A percentile compares a stretch with the other conserved stretches of the same genome.
Conservation (phyloP, 2,113 vertebrate genomes). For the Procavia capensis region DNA sequence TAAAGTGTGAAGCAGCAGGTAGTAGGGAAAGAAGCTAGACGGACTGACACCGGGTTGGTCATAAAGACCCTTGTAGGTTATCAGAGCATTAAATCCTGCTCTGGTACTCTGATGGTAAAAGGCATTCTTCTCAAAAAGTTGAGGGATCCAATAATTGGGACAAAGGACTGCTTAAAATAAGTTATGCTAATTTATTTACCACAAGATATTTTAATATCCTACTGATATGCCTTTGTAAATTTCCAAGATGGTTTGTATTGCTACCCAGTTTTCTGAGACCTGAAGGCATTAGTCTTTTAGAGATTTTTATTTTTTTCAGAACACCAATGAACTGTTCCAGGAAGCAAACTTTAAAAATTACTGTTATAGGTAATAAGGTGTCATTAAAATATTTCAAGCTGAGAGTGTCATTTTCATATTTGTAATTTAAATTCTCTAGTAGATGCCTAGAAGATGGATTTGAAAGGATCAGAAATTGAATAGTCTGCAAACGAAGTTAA, state of each 20-base stretch:
- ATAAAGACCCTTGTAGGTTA: not conserved
- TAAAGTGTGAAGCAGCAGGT: not conserved
- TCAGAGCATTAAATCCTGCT: not conserved
- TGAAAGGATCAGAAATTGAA: constrained; percentile 41
- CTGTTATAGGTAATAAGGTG: constrained; percentile 19
- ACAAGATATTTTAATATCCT: not conserved
- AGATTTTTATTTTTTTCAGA: not conserved
- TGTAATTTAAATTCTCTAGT: constrained; percentile 54
- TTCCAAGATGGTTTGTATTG: not conserved
- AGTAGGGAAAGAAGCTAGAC: not conserved
- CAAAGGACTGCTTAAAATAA: not conserved
- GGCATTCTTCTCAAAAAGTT: constrained; percentile 26
- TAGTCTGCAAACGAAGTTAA: constrained; percentile 4
- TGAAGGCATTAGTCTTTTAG: constrained; percentile 3
- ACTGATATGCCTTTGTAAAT: not conserved
- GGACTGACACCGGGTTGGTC: not conserved
- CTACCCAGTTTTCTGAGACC: not conserved
- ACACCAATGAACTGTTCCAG: constrained; percentile 40
- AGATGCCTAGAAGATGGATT: constrained; percentile 11
- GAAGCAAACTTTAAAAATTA: constrained; percentile 48
- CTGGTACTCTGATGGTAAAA: not conserved
- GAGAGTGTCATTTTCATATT: constrained; percentile 35
- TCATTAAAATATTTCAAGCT: constrained; percentile 67
- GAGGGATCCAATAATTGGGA: not conserved
- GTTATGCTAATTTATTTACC: not conserved